A percentile compares a stretch with the other conserved stretches of the same genome.
Conservation (phyloP, 2,797 vertebrate species). For the Sebastes oblongus region DNA sequence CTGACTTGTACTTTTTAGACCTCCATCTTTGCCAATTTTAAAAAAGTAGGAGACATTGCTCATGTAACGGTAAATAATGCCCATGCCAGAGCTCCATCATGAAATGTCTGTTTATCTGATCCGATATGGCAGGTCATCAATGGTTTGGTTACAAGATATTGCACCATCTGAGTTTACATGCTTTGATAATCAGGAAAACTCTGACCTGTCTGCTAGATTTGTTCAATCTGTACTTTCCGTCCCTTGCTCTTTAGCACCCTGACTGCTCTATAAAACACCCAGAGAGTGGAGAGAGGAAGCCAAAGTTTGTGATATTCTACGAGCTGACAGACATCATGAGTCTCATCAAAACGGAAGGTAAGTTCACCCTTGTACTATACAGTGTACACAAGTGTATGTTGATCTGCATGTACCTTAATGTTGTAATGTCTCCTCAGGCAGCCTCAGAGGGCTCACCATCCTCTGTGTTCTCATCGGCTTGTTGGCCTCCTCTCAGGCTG, state of each 20-base stretch:
- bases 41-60: constrained; percentile 9
- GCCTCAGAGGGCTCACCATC: background rate
- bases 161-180: constrained; percentile 28
- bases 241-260: background rate
- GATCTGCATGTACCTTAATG: background rate
- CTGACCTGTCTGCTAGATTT: constrained; percentile 23
- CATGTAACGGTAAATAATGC: constrained; percentile 25
- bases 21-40: constrained; percentile 4
- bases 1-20: constrained; percentile 28
- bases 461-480: constrained; percentile 27
- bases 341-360: constrained; percentile 16
- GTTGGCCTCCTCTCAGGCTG: constrained; percentile 5
- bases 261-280: constrained; percentile 34
- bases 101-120: constrained; percentile 14
- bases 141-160: constrained; percentile 20
- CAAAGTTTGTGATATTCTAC: background rate
- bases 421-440: constrained; percentile 15
- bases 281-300: background rate
- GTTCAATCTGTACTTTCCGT: constrained; percentile 45
- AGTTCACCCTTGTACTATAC: background rate
- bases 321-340: constrained; percentile 2
- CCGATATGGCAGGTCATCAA: constrained; percentile 4
- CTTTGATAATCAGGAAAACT: constrained; percentile 3
- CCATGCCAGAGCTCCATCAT: constrained; percentile 6
- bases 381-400: background rate